Evolutionary conservation across 2,888 invertebrate species (phyloP), one percentile per base, ranked within the genome.

Genomic region (Aplocera efformata): DNA sequence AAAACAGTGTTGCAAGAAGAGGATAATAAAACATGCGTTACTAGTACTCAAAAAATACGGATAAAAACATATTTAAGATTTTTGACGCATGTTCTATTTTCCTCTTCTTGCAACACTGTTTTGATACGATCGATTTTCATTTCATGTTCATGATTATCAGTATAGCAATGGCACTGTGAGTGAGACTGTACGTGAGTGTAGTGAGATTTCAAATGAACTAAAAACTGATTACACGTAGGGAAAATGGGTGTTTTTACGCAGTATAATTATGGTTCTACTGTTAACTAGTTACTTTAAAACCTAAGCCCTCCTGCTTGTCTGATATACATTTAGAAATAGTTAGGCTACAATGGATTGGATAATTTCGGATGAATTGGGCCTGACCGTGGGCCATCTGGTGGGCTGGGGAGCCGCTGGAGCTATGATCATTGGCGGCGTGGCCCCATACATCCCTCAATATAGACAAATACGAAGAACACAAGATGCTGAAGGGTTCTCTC

Each of bases 371-470:
- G 93, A 93, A 67, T 76, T 93, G 67, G 92, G 93, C 40, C 79
- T 94, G 33, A 94, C 94, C 8, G 90, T 96, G 50, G 92, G 93
- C 34, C 92, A 94, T 68, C 79, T 96, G 46, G 92, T 94, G 22
- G 93, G 93, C 43, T 95, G 94, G 93, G 89, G 92, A 39, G 94
- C 95, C 57, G 94, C 95, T 48, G 92, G 92, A 42, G 96, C 96
- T 50, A 98, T 98, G 96, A 94, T 98, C 48, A 91, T 98, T 62
- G 98, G 98, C 37, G 98, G 98, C 58, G 93, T 98, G 25, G 93
- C 98, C 49, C 98, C 98, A 13, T 99, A 98, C 71, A 94, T 99
- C 60, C 98, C 98, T 23, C 98, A 98, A 72, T 99, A 98, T 73
- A 90, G 93, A 58, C 97, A 99, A 85, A 99, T 99, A 48, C 94